Evolutionary conservation across 2,888 invertebrate species (phyloP).

Genomic region (Patella pellucida): DNA sequence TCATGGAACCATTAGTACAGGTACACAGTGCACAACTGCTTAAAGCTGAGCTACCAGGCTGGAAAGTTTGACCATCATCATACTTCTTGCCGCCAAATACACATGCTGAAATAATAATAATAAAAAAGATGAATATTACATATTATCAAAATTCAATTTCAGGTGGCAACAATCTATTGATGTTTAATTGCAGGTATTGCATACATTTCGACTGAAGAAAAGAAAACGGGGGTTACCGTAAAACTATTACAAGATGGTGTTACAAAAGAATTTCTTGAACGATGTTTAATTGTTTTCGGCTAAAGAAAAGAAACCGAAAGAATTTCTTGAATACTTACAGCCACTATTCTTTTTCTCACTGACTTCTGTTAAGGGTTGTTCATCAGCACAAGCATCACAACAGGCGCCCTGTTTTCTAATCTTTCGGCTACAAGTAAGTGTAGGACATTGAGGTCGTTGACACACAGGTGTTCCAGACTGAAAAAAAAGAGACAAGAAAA

Average conservation of each 20-base stretch:
- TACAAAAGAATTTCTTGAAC: too few species aligned
- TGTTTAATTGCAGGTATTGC: too few species aligned
- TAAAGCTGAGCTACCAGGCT: not conserved
- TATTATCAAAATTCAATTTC: not conserved
- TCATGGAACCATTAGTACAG: not conserved
- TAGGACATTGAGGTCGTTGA: constrained; percentile 29
- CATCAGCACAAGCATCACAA: constrained; percentile 33
- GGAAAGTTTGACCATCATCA: constrained; percentile 6
- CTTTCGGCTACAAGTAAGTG: constrained; percentile 27
- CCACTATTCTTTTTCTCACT: constrained; percentile 7
- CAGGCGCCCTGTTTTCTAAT: constrained; percentile 29
- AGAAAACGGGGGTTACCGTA: too few species aligned
- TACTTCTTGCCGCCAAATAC: constrained; percentile 74
- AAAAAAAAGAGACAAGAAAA: not conserved
- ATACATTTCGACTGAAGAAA: too few species aligned
- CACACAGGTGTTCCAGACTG: constrained; percentile 32
- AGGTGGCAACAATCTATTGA: not conserved
- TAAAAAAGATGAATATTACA: not conserved
- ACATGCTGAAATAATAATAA: constrained; percentile 78
- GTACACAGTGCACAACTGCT: constrained; percentile 1
- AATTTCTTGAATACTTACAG: not conserved
- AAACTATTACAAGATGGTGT: too few species aligned
- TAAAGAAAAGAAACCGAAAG: not conserved
- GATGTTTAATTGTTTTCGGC: too few species aligned
- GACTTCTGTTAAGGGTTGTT: not conserved